These are phyloP conservation scores for Acanthococcus lagerstroemiae DNA, from an alignment of 2,888 invertebrate species.

Conservation along the genomic window DNA sequence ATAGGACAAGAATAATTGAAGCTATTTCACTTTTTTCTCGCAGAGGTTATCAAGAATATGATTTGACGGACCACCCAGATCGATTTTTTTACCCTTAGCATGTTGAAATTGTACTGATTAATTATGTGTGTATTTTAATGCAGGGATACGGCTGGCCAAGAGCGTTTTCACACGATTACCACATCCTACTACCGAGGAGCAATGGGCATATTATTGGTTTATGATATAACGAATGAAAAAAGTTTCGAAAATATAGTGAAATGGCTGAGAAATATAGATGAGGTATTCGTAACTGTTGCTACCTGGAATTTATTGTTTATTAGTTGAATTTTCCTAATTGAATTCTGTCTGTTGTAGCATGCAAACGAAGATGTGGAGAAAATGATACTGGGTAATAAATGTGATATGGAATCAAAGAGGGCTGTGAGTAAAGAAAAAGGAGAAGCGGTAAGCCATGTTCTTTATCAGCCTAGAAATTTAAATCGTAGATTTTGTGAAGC, in stretches of 20 bases:
- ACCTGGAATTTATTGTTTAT: background rate
- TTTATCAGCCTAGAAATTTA: too few species aligned
- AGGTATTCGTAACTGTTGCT: conserved; percentile 50
- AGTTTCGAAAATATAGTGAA: conserved; percentile 98
- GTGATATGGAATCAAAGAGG: conserved; percentile 93
- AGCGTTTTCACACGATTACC: conserved; percentile 95
- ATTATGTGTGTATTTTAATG: too few species aligned
- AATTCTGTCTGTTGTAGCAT: conserved; percentile 53
- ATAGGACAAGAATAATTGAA: too few species aligned
- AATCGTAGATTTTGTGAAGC: background rate
- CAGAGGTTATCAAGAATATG: too few species aligned
- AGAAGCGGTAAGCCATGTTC: conserved; percentile 69
- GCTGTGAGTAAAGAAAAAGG: conserved; percentile 87
- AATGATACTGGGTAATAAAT: conserved; percentile 97
- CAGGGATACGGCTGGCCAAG: conserved; percentile 88
- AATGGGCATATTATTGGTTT: conserved; percentile 96
- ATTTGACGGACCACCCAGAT: too few species aligned
- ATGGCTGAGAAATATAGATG: conserved; percentile 95
- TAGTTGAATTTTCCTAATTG: conserved; percentile 16
- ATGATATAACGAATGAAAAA: conserved; percentile 94
- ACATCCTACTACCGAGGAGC: conserved; percentile 96
- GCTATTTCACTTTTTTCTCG: too few species aligned
- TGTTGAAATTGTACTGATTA: too few species aligned
- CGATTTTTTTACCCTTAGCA: too few species aligned
- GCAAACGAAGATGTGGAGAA: conserved; percentile 98